Evolutionary conservation across 2,797 vertebrate species (phyloP).

Genomic region (Columba guinea): DNA sequence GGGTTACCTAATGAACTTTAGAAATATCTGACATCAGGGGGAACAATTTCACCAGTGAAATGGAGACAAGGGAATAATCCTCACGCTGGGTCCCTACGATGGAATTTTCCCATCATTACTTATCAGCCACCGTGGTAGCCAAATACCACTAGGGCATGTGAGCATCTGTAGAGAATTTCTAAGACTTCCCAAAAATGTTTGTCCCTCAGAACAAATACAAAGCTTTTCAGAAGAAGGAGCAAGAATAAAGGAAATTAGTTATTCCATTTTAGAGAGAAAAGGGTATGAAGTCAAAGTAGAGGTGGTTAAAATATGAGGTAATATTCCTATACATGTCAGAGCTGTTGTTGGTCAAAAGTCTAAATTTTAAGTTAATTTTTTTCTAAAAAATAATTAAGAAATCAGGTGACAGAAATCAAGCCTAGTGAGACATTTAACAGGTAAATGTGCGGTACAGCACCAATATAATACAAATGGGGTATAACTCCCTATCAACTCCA

Average conservation of each 20-base stretch:
- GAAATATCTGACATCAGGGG: background rate
- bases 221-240: background rate
- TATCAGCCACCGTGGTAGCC: background rate
- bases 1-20: background rate
- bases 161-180: background rate
- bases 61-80: background rate
- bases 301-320: background rate
- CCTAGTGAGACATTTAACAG: background rate
- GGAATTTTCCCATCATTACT: background rate
- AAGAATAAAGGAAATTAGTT: background rate
- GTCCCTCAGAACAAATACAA: background rate
- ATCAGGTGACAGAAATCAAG: background rate
- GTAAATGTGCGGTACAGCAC: background rate
- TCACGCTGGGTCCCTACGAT: fast-evolving
- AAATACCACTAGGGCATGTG: background rate
- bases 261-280: background rate
- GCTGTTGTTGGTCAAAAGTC: background rate
- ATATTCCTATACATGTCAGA: background rate
- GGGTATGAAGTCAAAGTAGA: background rate
- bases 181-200: background rate
- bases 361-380: background rate
- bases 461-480: background rate
- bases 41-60: background rate
- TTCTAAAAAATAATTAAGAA: background rate
- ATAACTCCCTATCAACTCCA: background rate